Conservation (phyloP, 2,113 vertebrate species). For the Glaucomys volans region DNA sequence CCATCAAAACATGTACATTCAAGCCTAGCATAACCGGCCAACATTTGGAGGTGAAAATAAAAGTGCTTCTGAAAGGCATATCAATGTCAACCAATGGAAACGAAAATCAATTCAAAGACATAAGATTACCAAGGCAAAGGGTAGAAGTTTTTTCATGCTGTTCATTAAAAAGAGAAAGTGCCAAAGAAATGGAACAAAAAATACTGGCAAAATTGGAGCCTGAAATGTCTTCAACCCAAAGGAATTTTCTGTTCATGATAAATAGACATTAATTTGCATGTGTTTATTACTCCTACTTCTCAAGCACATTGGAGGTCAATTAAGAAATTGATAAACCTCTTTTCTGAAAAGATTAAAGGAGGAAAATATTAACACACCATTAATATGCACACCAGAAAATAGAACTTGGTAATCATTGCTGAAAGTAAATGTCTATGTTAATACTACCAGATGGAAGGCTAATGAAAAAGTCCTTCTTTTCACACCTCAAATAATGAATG, state of each 20-base stretch:
- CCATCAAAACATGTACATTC: not conserved
- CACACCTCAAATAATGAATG: conserved; percentile 46
- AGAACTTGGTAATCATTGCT: not conserved
- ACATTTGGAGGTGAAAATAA: conserved; percentile 22
- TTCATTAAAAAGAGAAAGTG: not conserved
- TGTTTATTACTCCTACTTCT: conserved; percentile 68
- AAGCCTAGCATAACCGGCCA: not conserved
- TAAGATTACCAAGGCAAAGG: not conserved
- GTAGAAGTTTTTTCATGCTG: not conserved
- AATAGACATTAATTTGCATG: conserved; percentile 44
- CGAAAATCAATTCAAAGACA: conserved; percentile 13
- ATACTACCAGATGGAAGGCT: conserved; percentile 26
- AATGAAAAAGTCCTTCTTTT: conserved; percentile 70
- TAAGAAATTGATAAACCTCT: conserved; percentile 61
- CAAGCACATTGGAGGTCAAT: conserved; percentile 42
- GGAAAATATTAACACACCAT: conserved; percentile 6
- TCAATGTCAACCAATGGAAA: not conserved
- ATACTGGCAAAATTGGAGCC: not conserved
- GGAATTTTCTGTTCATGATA: conserved; percentile 32
- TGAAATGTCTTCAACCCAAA: conserved; percentile 21
- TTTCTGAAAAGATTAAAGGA: conserved; percentile 49
- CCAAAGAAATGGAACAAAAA: not conserved
- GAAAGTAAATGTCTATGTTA: conserved; percentile 32
- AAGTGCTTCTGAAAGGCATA: conserved; percentile 1
- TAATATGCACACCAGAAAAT: conserved; percentile 44